Percentiles rank a stretch among this genome's conserved stretches.
Conservation (phyloP, 2,113 vertebrate genomes). For the Otus sunia region DNA sequence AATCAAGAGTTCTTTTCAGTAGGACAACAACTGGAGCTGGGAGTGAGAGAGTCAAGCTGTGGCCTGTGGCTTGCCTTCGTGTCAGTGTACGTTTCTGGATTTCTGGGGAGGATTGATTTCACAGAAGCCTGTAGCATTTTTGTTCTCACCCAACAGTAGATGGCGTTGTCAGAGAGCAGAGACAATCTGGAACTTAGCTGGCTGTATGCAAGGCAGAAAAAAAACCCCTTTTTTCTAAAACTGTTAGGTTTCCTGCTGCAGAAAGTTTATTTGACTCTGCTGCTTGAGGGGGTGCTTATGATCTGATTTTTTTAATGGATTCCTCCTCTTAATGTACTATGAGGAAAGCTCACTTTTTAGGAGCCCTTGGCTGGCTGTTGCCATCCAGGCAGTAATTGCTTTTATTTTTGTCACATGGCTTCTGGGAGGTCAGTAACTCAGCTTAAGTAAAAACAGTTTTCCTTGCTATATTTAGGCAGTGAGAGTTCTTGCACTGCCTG, state of each 20-base stretch:
- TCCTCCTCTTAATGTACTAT: background rate
- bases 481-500: background rate
- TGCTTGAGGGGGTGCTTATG: fast-evolving
- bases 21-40: background rate
- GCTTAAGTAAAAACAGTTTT: background rate
- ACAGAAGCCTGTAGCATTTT: background rate
- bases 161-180: background rate
- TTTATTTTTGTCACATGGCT: background rate
- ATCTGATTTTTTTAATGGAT: background rate
- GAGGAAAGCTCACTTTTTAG: background rate
- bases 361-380: background rate
- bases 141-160: background rate
- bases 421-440: background rate
- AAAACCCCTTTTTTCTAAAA: background rate
- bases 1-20: background rate
- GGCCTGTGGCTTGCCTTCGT: background rate
- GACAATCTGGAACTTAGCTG: background rate
- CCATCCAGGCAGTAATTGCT: background rate
- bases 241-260: background rate
- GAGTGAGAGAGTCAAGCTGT: background rate
- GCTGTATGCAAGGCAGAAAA: background rate
- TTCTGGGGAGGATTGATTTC: background rate
- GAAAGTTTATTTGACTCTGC: background rate
- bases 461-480: background rate
- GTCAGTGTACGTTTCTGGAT: background rate